phyloP scores from a whole-genome alignment of 2,113 vertebrate genomes.

The Neogale vison region DNA sequence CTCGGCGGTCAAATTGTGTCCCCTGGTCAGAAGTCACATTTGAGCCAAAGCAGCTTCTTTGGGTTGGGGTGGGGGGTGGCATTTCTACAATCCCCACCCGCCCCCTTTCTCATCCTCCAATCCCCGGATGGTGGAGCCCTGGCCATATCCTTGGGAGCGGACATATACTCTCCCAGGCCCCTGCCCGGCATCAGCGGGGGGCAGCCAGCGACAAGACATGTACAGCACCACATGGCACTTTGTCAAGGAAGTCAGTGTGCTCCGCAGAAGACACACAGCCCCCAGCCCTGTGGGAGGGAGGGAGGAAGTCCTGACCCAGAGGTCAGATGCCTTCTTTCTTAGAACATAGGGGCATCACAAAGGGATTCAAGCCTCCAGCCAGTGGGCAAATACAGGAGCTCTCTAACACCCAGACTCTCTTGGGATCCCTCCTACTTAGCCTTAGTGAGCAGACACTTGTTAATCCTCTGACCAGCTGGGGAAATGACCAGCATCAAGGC shows the following conservation, averaged over 20 bases:
- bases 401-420: not conserved
- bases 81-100: not conserved
- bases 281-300: not conserved
- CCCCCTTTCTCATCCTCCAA: not conserved
- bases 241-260: not conserved
- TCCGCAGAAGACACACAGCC: not conserved
- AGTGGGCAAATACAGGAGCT: too few species aligned
- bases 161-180: too few species aligned
- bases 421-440: not conserved
- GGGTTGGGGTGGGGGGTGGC: too few species aligned
- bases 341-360: not conserved
- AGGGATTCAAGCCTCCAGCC: not conserved
- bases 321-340: not conserved
- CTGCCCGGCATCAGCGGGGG: not conserved
- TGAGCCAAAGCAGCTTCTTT: not conserved
- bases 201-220: not conserved
- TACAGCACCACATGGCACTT: not conserved
- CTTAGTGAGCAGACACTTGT: not conserved
- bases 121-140: not conserved
- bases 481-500: not conserved
- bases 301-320: not conserved
- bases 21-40: not conserved
- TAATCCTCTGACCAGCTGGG: not conserved
- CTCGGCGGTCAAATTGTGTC: not conserved
- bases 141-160: not conserved